phyloP scores from a whole-genome alignment of 1,140 invertebrate species.

The Parapsyche elsis region DNA sequence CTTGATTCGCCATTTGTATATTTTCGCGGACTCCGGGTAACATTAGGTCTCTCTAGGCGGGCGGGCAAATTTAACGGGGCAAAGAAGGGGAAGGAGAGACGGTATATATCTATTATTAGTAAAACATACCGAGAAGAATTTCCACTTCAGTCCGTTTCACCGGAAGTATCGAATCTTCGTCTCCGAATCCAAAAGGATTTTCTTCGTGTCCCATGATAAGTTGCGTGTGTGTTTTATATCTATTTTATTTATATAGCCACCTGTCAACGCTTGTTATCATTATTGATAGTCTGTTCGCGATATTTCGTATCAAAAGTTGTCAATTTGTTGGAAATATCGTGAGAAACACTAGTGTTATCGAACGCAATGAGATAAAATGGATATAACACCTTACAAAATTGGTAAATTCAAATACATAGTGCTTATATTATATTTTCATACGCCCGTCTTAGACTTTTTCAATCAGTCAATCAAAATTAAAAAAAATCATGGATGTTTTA shows the following conservation, averaged over 20 bases:
- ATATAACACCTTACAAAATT: too few species aligned
- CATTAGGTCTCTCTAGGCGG: not conserved
- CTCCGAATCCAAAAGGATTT: not conserved
- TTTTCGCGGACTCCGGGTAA: slow-evolving; percentile 31
- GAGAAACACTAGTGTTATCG: too few species aligned
- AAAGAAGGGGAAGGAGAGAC: not conserved
- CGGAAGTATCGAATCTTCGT: not conserved
- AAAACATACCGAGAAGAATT: not conserved
- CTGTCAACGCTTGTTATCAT: too few species aligned
- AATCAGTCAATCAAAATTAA: too few species aligned
- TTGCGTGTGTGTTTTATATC: not conserved
- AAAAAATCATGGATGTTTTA: too few species aligned
- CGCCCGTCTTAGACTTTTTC: too few species aligned
- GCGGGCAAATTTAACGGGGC: not conserved
- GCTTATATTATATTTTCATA: too few species aligned
- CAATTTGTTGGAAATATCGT: too few species aligned
- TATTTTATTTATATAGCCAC: not conserved
- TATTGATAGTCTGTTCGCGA: too few species aligned
- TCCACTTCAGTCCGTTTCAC: not conserved
- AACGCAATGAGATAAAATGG: too few species aligned
- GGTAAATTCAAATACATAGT: too few species aligned
- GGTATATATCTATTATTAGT: slow-evolving; percentile 37
- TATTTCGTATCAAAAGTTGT: too few species aligned
- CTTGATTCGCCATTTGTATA: slow-evolving; percentile 47
- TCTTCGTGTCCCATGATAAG: not conserved